Conservation (phyloP, 37 sponge, comb jelly and placozoan genomes). For the Ianthella basta region DNA sequence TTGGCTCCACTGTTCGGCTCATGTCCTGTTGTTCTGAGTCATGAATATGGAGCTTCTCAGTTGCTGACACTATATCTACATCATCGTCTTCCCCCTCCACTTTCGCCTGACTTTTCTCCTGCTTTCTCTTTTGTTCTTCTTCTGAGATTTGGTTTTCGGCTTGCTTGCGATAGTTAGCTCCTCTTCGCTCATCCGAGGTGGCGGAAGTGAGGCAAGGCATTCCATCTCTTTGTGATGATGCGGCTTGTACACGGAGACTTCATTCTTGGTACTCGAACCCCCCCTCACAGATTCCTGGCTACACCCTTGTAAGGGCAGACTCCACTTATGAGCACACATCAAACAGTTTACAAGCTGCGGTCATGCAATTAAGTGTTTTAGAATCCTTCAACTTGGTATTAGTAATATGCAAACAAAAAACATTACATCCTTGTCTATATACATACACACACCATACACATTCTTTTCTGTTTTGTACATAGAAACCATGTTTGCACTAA, state of each 20-base stretch:
- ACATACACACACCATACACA: too few relatives aligned
- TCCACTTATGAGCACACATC: too few relatives aligned
- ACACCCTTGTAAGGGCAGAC: too few relatives aligned
- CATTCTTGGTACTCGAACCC: conserved; percentile 87
- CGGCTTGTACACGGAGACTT: conserved; percentile 79
- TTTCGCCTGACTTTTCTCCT: conserved; percentile 44
- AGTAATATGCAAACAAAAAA: too few relatives aligned
- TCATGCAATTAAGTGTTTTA: too few relatives aligned
- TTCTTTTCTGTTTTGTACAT: too few relatives aligned
- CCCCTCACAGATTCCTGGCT: conserved; percentile 79
- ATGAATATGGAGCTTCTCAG: background rate
- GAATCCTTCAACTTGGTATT: too few relatives aligned
- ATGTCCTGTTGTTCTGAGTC: background rate
- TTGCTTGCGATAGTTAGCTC: background rate
- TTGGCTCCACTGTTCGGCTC: background rate
- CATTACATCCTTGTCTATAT: too few relatives aligned
- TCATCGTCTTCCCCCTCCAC: background rate
- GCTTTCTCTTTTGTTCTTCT: conserved; percentile 77
- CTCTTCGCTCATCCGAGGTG: conserved; percentile 21
- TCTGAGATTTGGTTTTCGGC: conserved; percentile 67
- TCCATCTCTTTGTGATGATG: background rate
- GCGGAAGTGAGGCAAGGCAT: background rate
- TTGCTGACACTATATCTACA: too few relatives aligned
- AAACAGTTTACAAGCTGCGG: too few relatives aligned
- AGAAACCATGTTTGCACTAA: too few relatives aligned